Conservation (phyloP, 1,140 invertebrate species). For the Andrena cerasifolii region DNA sequence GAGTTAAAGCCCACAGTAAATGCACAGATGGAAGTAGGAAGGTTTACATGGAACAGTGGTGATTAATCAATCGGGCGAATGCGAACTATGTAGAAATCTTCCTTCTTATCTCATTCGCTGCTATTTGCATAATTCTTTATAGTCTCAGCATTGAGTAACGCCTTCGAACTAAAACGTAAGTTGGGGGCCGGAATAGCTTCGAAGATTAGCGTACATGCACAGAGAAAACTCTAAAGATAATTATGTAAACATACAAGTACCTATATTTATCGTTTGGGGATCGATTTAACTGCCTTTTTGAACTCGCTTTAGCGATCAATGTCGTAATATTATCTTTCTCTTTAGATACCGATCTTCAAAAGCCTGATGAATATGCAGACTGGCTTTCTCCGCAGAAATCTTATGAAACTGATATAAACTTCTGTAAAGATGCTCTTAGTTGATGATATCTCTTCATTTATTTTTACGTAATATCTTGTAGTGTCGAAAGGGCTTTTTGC, state of each 20-base stretch:
- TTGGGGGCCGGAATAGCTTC: not conserved
- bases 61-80: not conserved
- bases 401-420: not conserved
- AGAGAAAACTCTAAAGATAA: not conserved
- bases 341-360: not conserved
- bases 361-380: not conserved
- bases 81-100: not conserved
- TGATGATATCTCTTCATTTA: no score
- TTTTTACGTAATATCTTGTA: no score
- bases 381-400: not conserved
- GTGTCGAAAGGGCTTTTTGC: no score
- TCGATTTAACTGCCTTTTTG: not conserved
- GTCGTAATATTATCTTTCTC: not conserved
- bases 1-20: no score
- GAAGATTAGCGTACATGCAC: not conserved
- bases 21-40: not conserved
- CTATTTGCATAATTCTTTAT: not conserved
- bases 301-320: not conserved
- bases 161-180: not conserved
- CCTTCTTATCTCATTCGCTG: not conserved
- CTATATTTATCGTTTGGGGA: slow-evolving; percentile 4
- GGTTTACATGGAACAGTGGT: not conserved
- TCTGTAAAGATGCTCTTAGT: not conserved
- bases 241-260: not conserved
- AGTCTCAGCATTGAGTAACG: not conserved